phyloP scores from a whole-genome alignment of 2,113 vertebrate species.

The Camelus dromedarius region DNA sequence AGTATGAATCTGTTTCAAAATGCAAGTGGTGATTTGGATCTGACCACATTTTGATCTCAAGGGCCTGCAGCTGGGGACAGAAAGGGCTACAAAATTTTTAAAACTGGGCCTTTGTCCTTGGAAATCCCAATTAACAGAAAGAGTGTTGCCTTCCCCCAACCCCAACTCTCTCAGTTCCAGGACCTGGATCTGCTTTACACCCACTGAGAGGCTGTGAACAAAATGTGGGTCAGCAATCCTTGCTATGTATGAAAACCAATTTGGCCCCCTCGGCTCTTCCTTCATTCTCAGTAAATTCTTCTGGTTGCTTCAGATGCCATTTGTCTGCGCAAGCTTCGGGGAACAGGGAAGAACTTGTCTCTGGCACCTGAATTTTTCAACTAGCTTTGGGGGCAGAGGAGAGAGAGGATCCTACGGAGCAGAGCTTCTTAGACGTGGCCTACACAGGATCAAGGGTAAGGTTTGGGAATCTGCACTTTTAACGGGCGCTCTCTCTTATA shows the following conservation, averaged over 20 bases:
- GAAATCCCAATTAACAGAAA: neutral
- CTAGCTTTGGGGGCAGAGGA: neutral
- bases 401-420: neutral
- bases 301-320: neutral
- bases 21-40: neutral
- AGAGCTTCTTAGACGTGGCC: neutral
- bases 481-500: neutral
- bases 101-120: neutral
- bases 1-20: neutral
- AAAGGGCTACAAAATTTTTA: neutral
- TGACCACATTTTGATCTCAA: neutral
- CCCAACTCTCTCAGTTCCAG: neutral
- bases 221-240: neutral
- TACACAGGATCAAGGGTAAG: neutral
- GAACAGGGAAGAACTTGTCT: neutral
- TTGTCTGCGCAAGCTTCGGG: neutral
- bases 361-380: constrained; percentile 22
- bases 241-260: neutral
- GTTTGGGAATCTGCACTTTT: neutral
- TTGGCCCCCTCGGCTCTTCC: neutral
- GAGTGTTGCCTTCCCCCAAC: neutral
- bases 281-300: constrained; percentile 10
- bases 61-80: neutral
- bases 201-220: neutral
- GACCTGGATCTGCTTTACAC: neutral